Evolutionary conservation across 2,797 vertebrate genomes (phyloP).

Genomic region (Ceryle rudis): DNA sequence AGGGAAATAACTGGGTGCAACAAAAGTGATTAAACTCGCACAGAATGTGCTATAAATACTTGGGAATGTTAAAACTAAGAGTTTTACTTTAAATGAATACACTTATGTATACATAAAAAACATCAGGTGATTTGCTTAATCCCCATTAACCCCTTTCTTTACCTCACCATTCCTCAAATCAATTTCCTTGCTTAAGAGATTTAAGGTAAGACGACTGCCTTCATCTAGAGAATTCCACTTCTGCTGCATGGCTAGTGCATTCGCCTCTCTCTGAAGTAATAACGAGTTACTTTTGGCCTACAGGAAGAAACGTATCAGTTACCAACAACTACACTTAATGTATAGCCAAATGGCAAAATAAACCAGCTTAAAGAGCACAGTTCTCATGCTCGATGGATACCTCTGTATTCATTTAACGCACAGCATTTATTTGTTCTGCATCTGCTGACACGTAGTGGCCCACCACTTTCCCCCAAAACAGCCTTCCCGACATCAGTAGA

Average conservation of each 20-base stretch:
- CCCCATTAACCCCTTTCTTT: slow-evolving; percentile 50
- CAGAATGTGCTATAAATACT: neutral
- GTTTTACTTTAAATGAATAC: neutral
- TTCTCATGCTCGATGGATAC: neutral
- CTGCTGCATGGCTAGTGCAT: slow-evolving; percentile 82
- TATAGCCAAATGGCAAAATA: neutral
- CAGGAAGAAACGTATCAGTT: neutral
- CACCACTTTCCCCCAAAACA: neutral
- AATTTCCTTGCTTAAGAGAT: slow-evolving; percentile 83
- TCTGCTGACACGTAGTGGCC: neutral
- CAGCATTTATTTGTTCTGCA: neutral
- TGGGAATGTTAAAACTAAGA: neutral
- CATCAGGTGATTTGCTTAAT: neutral
- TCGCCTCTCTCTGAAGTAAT: slow-evolving; percentile 83
- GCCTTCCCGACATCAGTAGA: neutral
- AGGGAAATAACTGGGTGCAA: neutral
- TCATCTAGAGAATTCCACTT: slow-evolving; percentile 83
- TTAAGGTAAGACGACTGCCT: slow-evolving; percentile 80
- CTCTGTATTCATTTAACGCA: neutral
- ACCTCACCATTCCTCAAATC: slow-evolving; percentile 83
- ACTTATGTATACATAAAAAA: neutral
- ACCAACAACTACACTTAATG: neutral
- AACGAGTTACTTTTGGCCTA: slow-evolving; percentile 83
- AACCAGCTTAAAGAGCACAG: neutral
- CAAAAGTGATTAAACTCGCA: neutral